A percentile compares a stretch with the other conserved stretches of the same genome.
phyloP scores from a whole-genome alignment of 2,888 invertebrate species.

The Meiosimyza decipiens region DNA sequence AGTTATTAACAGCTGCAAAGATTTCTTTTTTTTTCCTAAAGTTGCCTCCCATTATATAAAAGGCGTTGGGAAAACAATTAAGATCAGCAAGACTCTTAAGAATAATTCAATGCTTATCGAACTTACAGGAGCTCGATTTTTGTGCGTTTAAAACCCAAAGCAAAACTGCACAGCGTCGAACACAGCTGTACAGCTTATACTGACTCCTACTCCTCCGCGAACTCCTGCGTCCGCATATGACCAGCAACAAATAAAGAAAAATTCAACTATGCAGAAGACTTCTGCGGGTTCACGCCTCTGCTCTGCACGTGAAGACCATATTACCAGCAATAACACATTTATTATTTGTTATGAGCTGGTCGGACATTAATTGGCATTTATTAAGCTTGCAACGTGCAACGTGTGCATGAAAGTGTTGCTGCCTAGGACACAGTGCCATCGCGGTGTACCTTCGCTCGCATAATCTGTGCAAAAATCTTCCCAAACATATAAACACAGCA shows the following conservation, averaged over 20 bases:
- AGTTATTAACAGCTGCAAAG: no score
- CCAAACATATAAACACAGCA: neutral
- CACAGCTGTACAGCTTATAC: neutral
- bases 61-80: conserved; percentile 17
- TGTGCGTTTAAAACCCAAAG: neutral
- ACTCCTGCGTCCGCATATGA: neutral
- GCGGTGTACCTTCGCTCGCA: neutral
- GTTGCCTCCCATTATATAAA: neutral
- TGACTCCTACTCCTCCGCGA: neutral
- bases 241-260: neutral
- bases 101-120: conserved; percentile 20
- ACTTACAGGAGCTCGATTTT: conserved; percentile 2
- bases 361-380: conserved; percentile 32
- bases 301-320: conserved; percentile 18
- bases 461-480: conserved; percentile 18
- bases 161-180: neutral
- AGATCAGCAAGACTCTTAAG: neutral
- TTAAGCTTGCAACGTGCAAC: conserved; percentile 1
- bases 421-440: neutral
- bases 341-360: conserved; percentile 27
- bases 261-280: neutral
- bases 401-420: neutral
- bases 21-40: no score
- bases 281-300: conserved; percentile 19
- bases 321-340: conserved; percentile 29